Base-by-base conservation (phyloP, 2,113 vertebrate species). In the Istiophorus platypterus region DNA sequence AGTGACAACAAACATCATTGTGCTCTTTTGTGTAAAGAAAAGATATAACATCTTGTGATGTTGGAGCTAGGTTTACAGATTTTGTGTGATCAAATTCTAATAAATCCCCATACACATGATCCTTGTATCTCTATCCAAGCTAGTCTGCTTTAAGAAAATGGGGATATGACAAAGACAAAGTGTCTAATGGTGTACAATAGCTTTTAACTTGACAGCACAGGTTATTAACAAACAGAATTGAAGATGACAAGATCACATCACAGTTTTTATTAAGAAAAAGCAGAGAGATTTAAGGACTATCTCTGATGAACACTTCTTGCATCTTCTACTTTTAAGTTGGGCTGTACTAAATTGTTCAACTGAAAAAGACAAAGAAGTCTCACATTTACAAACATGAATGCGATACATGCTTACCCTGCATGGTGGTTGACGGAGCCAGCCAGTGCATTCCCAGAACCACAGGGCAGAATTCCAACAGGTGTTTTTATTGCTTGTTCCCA, bases 401-500 rank as follows among this genome's bases (percentile, higher is more conserved):
- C 45, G 15, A 66, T 20, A 7, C 31, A 65, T 41, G 52, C 81
- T 82, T 94, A 97, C 97, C 97, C 97, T 64, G 97, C 97, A 1
- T 95, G 85, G 81, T 94, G 96, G 92, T 97, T 98, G 78, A 98
- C 79, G 0, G 97, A 95, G 54, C 96, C 97, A 26, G 97, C 97
- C 77, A 98, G 88, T 0, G 97, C 97, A 22, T 98, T 98, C 71
- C 97, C 97, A 0, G 97, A 98, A 49, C 97, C 97, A 26, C 97
- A 97, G 24, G 97, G 97, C 61, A 98, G 91, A 89, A 98, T 94
- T 47, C 97, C 96, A 20, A 98, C 90, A 0, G 97, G 97, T 41
- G 80, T 96, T 91, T 96, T 96, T 92, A 98, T 96, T n/a, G 97
- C 97, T 89, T 95, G 93, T 90, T 97, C 93, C 97, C 97, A 98